Conservation (phyloP, 2,797 vertebrate species). For the Enteromius paludinosus region DNA sequence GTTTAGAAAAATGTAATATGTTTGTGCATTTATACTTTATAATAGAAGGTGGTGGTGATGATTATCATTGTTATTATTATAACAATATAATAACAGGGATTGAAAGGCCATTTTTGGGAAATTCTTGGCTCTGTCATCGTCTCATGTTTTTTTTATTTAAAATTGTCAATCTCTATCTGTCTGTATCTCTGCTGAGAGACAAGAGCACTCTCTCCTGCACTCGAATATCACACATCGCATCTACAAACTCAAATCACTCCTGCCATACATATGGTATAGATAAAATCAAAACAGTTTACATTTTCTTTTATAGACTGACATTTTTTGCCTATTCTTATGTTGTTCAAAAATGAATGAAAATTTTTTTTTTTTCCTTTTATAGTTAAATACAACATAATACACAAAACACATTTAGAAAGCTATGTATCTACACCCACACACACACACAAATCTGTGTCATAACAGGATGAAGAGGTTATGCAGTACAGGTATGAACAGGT, state of each 20-base stretch:
- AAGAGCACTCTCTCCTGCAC: not conserved
- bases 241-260: conserved; percentile 2
- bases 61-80: not conserved
- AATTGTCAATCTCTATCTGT: not conserved
- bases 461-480: conserved; percentile 36
- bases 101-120: not conserved
- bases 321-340: not conserved
- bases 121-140: not conserved
- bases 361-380: not conserved
- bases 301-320: not conserved
- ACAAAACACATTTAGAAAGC: conserved; percentile 4
- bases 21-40: not conserved
- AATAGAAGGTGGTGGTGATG: not conserved
- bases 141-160: not conserved
- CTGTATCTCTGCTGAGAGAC: conserved; percentile 4
- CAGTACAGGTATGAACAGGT: conserved; percentile 51
- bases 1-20: not conserved
- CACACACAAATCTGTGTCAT: conserved; percentile 31
- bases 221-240: conserved; percentile 17
- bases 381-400: not conserved
- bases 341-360: not conserved
- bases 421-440: not conserved
- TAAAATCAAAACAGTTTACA: not conserved
- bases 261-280: not conserved
- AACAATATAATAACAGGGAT: not conserved